These are phyloP conservation scores for Saccostrea echinata DNA, from an alignment of 1,140 invertebrate genomes.

Conservation along the genomic window DNA sequence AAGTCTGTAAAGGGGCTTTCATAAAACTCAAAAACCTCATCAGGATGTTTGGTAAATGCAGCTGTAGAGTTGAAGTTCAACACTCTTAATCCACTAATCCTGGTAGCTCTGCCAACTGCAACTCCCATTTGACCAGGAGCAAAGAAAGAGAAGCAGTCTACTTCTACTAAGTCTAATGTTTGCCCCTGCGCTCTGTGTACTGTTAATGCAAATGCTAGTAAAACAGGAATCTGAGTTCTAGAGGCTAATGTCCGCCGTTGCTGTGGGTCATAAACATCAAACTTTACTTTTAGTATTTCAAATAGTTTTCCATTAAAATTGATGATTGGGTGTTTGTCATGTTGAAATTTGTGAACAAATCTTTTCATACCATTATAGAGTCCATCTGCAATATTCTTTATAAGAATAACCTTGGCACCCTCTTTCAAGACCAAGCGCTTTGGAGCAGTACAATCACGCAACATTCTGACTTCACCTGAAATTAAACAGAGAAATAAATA, in stretches of 20 bases:
- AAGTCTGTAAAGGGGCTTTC: background rate
- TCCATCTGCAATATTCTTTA: constrained; percentile 2
- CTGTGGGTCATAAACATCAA: no score
- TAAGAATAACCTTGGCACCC: background rate
- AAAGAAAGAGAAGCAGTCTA: constrained; percentile 53
- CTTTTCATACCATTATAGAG: background rate
- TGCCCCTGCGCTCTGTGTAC: constrained; percentile 51
- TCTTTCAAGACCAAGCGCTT: background rate
- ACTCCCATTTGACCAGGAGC: constrained; percentile 50
- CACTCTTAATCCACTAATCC: constrained; percentile 1
- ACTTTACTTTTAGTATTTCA: no score
- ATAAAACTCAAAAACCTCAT: constrained; percentile 41
- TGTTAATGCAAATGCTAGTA: constrained; percentile 49
- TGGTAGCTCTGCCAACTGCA: constrained; percentile 34
- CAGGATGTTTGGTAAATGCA: constrained; percentile 30
- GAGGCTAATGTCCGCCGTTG: no score
- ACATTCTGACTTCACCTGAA: no score
- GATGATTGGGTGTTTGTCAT: no score
- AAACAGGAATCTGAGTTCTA: constrained; percentile 47
- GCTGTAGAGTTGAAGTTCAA: constrained; percentile 30
- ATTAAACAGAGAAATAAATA: no score
- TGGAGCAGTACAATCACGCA: background rate
- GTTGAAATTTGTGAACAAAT: no score
- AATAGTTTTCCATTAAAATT: no score
- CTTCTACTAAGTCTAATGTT: constrained; percentile 42